Evolutionary conservation across 2,888 invertebrate species (phyloP).

Genomic region (Neoitamus cyanurus): DNA sequence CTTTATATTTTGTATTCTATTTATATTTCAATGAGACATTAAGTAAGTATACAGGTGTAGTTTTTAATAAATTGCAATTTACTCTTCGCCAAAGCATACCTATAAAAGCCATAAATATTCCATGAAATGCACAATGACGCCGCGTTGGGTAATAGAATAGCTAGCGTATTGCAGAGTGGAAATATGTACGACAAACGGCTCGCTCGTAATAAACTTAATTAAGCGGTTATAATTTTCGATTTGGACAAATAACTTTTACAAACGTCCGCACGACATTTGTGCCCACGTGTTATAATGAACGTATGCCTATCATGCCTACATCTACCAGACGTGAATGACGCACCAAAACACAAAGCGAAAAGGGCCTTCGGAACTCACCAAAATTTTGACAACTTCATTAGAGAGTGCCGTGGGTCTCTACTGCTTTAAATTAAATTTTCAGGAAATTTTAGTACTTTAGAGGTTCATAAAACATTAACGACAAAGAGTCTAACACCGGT

Average conservation of each 20-base stretch:
- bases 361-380: not conserved
- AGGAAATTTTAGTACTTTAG: conserved; percentile 10
- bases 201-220: conserved; percentile 10
- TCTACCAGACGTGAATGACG: not conserved
- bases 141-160: not conserved
- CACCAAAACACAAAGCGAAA: not conserved
- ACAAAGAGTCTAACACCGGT: not conserved
- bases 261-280: not conserved
- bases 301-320: not conserved
- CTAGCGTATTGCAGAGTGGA: not conserved
- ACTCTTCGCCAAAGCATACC: not conserved
- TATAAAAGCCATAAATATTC: not conserved
- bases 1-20: no score
- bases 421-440: conserved; percentile 29
- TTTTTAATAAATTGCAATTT: no score
- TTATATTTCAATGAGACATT: no score
- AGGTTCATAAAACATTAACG: conserved; percentile 40
- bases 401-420: not conserved
- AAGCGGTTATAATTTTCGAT: conserved; percentile 21
- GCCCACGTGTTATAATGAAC: not conserved
- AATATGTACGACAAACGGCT: not conserved
- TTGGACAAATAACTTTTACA: conserved; percentile 29
- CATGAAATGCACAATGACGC: not conserved
- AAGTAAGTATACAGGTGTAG: no score
- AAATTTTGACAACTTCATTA: conserved; percentile 45